Evolutionary conservation across 2,888 invertebrate genomes (phyloP).

Genomic region (Suillia variegata): DNA sequence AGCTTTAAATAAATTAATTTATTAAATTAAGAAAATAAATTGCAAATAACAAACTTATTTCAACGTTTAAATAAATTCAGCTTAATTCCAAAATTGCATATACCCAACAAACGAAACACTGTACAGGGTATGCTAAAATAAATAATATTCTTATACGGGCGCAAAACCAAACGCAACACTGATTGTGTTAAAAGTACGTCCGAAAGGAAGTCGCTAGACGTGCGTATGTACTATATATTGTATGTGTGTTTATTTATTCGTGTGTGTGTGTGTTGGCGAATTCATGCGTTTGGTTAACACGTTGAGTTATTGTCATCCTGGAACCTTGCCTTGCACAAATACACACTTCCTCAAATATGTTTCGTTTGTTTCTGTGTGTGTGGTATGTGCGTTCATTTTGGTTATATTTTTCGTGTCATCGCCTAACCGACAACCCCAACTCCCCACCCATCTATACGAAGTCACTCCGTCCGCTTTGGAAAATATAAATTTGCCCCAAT

Average conservation of each 20-base stretch:
- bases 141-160: neutral
- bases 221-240: neutral
- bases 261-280: conserved; percentile 4
- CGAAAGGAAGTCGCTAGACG: neutral
- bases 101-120: neutral
- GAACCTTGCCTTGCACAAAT: neutral
- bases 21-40: too few relatives aligned
- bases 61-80: too few relatives aligned
- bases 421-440: too few relatives aligned
- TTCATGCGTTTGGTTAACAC: conserved; percentile 1
- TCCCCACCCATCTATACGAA: too few relatives aligned
- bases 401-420: conserved; percentile 5
- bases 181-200: conserved; percentile 9
- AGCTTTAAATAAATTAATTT: too few relatives aligned
- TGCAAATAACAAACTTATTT: too few relatives aligned
- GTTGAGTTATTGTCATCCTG: conserved; percentile 7
- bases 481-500: conserved; percentile 15
- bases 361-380: too few relatives aligned
- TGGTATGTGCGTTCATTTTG: too few relatives aligned
- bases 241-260: neutral
- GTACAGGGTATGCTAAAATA: too few relatives aligned
- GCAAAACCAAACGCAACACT: neutral
- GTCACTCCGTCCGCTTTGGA: too few relatives aligned
- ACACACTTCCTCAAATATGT: too few relatives aligned
- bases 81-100: too few relatives aligned